Evolutionary conservation across 2,888 invertebrate genomes (phyloP).

Genomic region (Nomada lathburiana): DNA sequence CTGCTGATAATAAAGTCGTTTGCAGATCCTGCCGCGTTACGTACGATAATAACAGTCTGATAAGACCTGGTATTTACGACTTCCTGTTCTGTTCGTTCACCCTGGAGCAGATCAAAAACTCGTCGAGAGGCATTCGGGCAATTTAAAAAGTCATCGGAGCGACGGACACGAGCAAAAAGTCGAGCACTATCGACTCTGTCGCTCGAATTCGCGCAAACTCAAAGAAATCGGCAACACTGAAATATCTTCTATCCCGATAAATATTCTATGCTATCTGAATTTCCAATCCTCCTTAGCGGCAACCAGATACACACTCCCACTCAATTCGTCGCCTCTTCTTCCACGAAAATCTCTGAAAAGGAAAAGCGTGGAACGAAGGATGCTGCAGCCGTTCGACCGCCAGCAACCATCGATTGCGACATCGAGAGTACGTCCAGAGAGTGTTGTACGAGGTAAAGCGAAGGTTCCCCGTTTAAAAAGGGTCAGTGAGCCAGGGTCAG

Average conservation of each 20-base stretch:
- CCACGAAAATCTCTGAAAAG: neutral
- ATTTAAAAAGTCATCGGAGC: neutral
- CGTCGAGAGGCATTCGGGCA: neutral
- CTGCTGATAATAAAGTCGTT: slow-evolving; percentile 3
- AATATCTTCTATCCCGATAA: too few species aligned
- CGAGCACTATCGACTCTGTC: too few species aligned
- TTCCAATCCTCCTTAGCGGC: too few species aligned
- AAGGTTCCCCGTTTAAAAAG: slow-evolving; percentile 76
- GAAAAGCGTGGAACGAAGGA: slow-evolving; percentile 30
- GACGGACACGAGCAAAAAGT: too few species aligned
- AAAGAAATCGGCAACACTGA: too few species aligned
- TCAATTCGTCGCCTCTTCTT: too few species aligned
- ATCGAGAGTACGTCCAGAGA: slow-evolving; percentile 45
- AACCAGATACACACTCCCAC: too few species aligned
- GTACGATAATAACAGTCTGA: slow-evolving; percentile 1
- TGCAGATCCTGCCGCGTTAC: neutral
- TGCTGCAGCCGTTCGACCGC: slow-evolving; percentile 15
- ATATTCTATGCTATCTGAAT: too few species aligned
- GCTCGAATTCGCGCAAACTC: too few species aligned
- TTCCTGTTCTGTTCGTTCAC: slow-evolving; percentile 9
- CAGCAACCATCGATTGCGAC: slow-evolving; percentile 53
- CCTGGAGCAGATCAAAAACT: neutral
- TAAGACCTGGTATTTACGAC: slow-evolving; percentile 12
- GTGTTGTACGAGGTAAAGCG: slow-evolving; percentile 66
- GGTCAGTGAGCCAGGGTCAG: slow-evolving; percentile 82